Percentiles rank a stretch among this genome's conserved stretches.
These are phyloP conservation scores for Diadumene lineata DNA, from an alignment of 92 coral and sea anemone genomes.

Conservation along the genomic window DNA sequence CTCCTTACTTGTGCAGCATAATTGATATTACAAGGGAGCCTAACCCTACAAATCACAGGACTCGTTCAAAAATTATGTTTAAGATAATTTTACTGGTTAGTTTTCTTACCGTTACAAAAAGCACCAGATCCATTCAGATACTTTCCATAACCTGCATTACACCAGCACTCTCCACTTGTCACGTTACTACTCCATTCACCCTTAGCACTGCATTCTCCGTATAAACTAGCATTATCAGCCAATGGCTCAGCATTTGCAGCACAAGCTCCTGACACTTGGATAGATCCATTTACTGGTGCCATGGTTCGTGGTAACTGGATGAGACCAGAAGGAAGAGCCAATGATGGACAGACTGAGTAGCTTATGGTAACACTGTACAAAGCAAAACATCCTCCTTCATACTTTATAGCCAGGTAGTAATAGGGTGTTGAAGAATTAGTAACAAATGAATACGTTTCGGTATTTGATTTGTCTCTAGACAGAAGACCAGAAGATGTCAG, in stretches of 20 bases:
- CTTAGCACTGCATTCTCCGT: constrained; percentile 48
- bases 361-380: constrained; percentile 39
- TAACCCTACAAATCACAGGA: too few relatives aligned
- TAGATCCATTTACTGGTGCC: constrained; percentile 59
- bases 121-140: constrained; percentile 3
- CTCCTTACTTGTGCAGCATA: too few relatives aligned
- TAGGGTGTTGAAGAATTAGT: constrained; percentile 30
- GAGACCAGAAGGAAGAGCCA: constrained; percentile 42
- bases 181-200: constrained; percentile 50
- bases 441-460: constrained; percentile 18
- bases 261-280: constrained; percentile 42
- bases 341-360: constrained; percentile 48
- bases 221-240: constrained; percentile 27
- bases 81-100: too few relatives aligned
- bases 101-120: not conserved
- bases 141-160: constrained; percentile 51
- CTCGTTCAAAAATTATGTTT: too few relatives aligned
- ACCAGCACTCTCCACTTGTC: constrained; percentile 40
- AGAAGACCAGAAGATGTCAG: constrained; percentile 1
- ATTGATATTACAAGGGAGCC: too few relatives aligned
- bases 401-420: constrained; percentile 55
- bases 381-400: constrained; percentile 53
- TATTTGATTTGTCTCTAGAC: not conserved
- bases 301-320: constrained; percentile 44
- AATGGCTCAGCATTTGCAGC: constrained; percentile 36